phyloP scores from a whole-genome alignment of 2,797 vertebrate species.

The Todus mexicanus region DNA sequence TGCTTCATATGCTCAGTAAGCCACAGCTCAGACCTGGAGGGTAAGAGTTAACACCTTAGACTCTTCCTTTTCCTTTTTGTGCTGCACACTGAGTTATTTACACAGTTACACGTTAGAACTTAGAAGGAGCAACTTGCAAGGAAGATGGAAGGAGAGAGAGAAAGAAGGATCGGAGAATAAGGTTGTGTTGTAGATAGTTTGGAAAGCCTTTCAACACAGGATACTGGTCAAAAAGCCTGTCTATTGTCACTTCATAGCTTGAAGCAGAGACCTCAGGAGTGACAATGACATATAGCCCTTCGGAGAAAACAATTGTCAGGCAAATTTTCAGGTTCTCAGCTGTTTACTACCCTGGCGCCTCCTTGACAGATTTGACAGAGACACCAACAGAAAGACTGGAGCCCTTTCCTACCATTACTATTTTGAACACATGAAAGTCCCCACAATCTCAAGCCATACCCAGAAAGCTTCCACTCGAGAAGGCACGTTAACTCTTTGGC shows the following conservation, averaged over 20 bases:
- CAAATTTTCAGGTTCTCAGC: not conserved
- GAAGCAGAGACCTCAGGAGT: not conserved
- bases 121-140: not conserved
- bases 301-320: not conserved
- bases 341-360: not conserved
- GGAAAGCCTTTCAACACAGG: not conserved
- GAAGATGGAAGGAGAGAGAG: not conserved
- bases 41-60: not conserved
- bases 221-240: not conserved
- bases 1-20: not conserved
- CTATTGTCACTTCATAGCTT: not conserved
- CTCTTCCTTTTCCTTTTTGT: not conserved
- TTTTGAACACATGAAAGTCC: not conserved
- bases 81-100: not conserved
- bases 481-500: slow-evolving; percentile 17
- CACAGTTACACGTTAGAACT: not conserved
- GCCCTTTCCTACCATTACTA: not conserved
- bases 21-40: not conserved
- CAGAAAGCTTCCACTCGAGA: not conserved
- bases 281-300: not conserved
- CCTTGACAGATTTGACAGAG: not conserved
- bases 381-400: not conserved
- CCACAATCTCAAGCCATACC: not conserved
- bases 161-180: not conserved
- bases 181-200: not conserved